Base-by-base conservation (phyloP, 2,113 vertebrate species). In the Stercorarius parasiticus region DNA sequence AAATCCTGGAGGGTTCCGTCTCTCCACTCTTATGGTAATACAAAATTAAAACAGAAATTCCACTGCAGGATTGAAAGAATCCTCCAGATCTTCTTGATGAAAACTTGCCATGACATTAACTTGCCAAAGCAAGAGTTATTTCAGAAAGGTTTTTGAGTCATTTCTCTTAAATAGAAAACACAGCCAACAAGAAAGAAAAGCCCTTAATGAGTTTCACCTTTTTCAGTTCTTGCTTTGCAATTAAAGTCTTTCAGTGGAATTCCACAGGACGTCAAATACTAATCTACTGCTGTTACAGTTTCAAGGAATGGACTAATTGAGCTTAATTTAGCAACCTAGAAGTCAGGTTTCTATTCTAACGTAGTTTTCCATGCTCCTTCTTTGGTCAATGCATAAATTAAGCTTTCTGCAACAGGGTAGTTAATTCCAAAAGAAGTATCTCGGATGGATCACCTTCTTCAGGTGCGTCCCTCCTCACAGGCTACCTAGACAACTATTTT, bases 281-380 rank as follows among this genome's bases (percentile, higher is more conserved):
- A 45, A 89, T 95, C 88, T 94, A 91, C 30, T 84, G 64, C 84
- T 97, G 74, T 93, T 95, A 94, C 62, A 91, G 64, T 90, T 96
- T 53, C 70, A 76, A 93, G 61, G 13, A 82, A 76, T 1, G 0
- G 34, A 76, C 27, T 84, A 76, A 74, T 72, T 21, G 76, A 78
- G 40, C 26, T n/a, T 81, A 72, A 96, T 96, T 82, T 87, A 79
- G 61, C 61, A 89, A 79, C 18, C 18, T 25, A 79, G 47, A 93
- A 92, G 29, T 49, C 59, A 86, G n/a, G 6, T 76, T 91, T 89
- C 61, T 93, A 87, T 43, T 85, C 40, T 34, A 67, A 86, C 65
- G 58, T 18, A 45, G 11, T 65, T 79, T 93, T 72, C 34, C 65
- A 11, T 43, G 40, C 17, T 40, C 45, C 42, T 90, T 82, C 32